A percentile compares a stretch with the other conserved stretches of the same genome.
Evolutionary conservation across 2,797 vertebrate genomes (phyloP).

Genomic region (Trematomus bernacchii): DNA sequence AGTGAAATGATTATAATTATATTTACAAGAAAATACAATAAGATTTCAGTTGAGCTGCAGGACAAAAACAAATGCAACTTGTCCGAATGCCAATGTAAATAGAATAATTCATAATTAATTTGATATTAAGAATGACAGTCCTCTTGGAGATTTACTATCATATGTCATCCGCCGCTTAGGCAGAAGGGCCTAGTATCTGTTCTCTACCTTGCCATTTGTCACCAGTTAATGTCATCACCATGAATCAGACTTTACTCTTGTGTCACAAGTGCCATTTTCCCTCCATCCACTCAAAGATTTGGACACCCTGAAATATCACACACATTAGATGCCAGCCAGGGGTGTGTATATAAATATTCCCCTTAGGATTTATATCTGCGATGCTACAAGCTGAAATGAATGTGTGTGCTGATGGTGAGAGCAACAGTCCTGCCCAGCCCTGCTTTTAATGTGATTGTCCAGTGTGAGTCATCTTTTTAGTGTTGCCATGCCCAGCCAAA

Average conservation of each 20-base stretch:
- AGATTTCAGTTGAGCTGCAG: conserved; percentile 6
- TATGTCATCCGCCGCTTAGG: conserved; percentile 7
- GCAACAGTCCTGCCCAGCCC: conserved; percentile 13
- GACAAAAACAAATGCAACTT: background rate
- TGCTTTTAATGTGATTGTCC: conserved; percentile 70
- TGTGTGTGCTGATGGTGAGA: conserved; percentile 40
- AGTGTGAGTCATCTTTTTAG: conserved; percentile 64
- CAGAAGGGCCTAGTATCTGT: conserved; percentile 20
- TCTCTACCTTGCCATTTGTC: conserved; percentile 34
- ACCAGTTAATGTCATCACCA: conserved; percentile 50
- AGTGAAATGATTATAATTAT: conserved; percentile 14
- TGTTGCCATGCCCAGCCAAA: conserved; percentile 42
- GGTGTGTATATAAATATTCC: conserved; percentile 38
- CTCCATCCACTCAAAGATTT: conserved; percentile 40
- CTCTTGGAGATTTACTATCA: background rate
- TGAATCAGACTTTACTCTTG: conserved; percentile 54
- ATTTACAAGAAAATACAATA: conserved; percentile 16
- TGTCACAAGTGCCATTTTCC: conserved; percentile 42
- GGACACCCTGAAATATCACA: conserved; percentile 43
- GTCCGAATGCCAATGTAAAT: conserved; percentile 23
- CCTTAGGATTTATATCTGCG: conserved; percentile 49
- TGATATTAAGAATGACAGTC: conserved; percentile 13
- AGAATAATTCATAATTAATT: conserved; percentile 27
- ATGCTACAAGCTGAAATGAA: conserved; percentile 44
- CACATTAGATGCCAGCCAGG: conserved; percentile 34